These are phyloP conservation scores for Ophion ventricosus DNA, from an alignment of 2,888 invertebrate genomes.

Conservation along the genomic window DNA sequence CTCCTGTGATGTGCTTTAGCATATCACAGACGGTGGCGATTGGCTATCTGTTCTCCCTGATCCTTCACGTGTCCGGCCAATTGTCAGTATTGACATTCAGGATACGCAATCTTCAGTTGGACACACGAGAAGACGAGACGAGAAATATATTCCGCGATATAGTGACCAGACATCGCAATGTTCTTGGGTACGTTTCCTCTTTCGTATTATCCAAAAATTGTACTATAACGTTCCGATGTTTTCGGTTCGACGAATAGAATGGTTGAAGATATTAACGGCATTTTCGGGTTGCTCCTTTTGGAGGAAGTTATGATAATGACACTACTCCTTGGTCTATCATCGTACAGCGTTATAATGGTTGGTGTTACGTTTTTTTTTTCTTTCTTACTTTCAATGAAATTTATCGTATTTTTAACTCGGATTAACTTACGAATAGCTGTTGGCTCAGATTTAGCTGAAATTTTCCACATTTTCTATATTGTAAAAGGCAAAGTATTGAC, in stretches of 20 bases:
- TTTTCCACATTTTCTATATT: too few species aligned
- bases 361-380: neutral
- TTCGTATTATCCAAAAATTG: neutral
- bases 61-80: slow-evolving; percentile 53
- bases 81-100: slow-evolving; percentile 46
- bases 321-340: slow-evolving; percentile 52
- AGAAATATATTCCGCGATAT: slow-evolving; percentile 25
- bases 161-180: slow-evolving; percentile 39
- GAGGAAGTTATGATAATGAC: slow-evolving; percentile 60
- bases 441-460: too few species aligned
- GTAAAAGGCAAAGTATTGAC: too few species aligned
- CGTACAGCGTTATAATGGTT: slow-evolving; percentile 61
- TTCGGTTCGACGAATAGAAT: slow-evolving; percentile 6
- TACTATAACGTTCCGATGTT: neutral
- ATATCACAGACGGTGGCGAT: slow-evolving; percentile 48
- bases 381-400: neutral
- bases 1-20: slow-evolving; percentile 51
- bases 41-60: slow-evolving; percentile 35
- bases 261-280: slow-evolving; percentile 43
- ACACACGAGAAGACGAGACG: neutral
- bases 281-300: slow-evolving; percentile 51
- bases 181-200: slow-evolving; percentile 14
- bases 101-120: slow-evolving; percentile 38
- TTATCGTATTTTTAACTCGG: neutral
- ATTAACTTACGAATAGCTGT: neutral